Percentiles rank a stretch among this genome's conserved stretches.
Conservation (phyloP, 2,888 invertebrate species). For the Platycheirus rosarum region DNA sequence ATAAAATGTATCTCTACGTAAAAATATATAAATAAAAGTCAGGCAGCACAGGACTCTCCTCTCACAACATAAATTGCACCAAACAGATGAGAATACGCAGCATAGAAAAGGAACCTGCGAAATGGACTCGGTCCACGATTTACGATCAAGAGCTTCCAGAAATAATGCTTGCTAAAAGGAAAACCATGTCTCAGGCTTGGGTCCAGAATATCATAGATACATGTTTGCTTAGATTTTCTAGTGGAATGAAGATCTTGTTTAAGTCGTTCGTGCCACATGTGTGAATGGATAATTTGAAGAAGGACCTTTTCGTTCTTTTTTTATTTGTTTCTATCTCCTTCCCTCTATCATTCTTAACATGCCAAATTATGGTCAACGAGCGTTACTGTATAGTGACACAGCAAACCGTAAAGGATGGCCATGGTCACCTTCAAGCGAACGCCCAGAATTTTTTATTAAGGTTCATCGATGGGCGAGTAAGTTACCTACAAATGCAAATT, state of each 20-base stretch:
- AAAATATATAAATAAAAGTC: not conserved
- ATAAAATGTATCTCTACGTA: constrained; percentile 10
- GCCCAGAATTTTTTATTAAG: constrained; percentile 53
- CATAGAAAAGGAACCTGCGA: constrained; percentile 24
- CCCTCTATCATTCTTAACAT: not conserved
- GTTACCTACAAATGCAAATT: constrained; percentile 63
- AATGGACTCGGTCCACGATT: constrained; percentile 47
- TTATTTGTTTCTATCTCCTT: constrained; percentile 11
- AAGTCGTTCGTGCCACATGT: constrained; percentile 6
- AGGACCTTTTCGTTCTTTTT: constrained; percentile 19
- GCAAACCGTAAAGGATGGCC: constrained; percentile 28
- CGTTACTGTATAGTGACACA: constrained; percentile 31
- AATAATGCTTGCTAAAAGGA: constrained; percentile 63
- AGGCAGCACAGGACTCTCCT: constrained; percentile 12
- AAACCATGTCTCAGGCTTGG: constrained; percentile 53
- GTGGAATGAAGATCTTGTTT: constrained; percentile 40
- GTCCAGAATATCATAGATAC: constrained; percentile 21
- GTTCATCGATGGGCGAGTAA: constrained; percentile 48
- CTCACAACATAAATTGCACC: constrained; percentile 47
- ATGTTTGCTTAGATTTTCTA: not conserved
- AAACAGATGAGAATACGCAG: constrained; percentile 45
- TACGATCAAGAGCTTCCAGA: constrained; percentile 46
- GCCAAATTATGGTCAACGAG: constrained; percentile 32
- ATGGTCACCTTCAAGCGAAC: constrained; percentile 41
- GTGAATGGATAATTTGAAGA: constrained; percentile 22